Base-by-base conservation (phyloP, 2,888 invertebrate species). In the Orchesellides sinensis region DNA sequence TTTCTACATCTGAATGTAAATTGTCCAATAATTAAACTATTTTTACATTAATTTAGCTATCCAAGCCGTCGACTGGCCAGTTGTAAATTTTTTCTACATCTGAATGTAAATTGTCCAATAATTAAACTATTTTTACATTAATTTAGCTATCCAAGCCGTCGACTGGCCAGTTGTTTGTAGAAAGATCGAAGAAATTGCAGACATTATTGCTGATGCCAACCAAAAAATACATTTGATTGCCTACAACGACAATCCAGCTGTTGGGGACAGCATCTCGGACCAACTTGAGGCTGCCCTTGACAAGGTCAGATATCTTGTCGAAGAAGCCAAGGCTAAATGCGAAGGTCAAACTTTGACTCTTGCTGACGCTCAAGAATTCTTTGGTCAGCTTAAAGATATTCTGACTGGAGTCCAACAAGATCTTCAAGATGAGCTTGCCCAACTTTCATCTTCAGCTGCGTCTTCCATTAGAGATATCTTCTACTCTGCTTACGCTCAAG, bases 261-360 rank as follows among this genome's bases (percentile, higher is more conserved):
- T 78, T 21, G 78, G 61, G 49, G 10, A 1, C 17, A 19, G 1
- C 32, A 32, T 78, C 12, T 35, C 17, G 5, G 5, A n/a, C 5
- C 17, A 61, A 49, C 14, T 78, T 6, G 69, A 78, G 49, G 69
- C 21, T 12, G 78, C 69, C 29, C 69, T 61, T 12, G 52, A 12
- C 23, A 29, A 47, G 35, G 77, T 66, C 1, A 5, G 10, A 17
- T 49, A 14, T 3, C 29, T 52, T 25, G 29, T 72, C 6, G 72
- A 29, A 1, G 17, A 40, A 2, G 72, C 25, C 12, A 3, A 6
- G 1, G 54, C 32, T 10, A 35, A 17, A 6, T 32, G 17, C 21
- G 19, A 21, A 1, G 69, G 8, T 14, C 17, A 6, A 35, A 29
- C 54, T 17, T 54, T 70, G 54, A 70, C 69, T 54, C 35, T 54